Conservation (phyloP, 2,797 vertebrate species). For the Paramormyrops hopkinsi region DNA sequence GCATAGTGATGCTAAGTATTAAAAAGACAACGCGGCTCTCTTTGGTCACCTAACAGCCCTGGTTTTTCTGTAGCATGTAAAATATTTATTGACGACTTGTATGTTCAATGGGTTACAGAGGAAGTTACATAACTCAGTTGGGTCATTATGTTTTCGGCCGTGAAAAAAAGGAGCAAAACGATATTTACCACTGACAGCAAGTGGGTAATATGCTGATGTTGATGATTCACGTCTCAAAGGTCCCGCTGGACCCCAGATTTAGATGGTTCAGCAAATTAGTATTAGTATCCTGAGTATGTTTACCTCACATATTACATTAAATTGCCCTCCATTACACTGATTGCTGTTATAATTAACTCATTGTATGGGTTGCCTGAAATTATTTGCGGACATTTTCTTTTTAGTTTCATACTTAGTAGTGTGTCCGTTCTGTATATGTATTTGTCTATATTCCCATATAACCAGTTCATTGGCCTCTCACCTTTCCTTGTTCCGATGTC, state of each 20-base stretch:
- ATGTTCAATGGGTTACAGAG: background rate
- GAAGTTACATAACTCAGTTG: background rate
- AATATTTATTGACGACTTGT: background rate
- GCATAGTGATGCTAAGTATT: background rate
- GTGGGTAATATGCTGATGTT: background rate
- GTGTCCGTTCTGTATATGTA: background rate
- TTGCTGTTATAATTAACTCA: background rate
- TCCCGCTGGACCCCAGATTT: background rate
- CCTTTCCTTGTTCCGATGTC: background rate
- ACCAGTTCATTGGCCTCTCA: background rate
- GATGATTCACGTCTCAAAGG: background rate
- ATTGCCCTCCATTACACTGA: background rate
- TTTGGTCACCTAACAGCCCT: background rate
- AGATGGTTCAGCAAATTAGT: background rate
- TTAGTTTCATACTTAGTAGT: background rate
- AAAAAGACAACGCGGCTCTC: background rate
- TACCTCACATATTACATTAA: slow-evolving; percentile 14
- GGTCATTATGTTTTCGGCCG: background rate
- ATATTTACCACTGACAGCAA: background rate
- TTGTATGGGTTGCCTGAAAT: slow-evolving; percentile 4
- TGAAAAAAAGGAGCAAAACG: background rate
- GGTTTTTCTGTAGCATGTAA: slow-evolving; percentile 4
- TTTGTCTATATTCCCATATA: background rate
- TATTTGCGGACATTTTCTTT: background rate
- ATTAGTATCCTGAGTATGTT: slow-evolving; percentile 18